Conservation (phyloP, 23 tunicate species). For the Halocynthia roretzi region DNA sequence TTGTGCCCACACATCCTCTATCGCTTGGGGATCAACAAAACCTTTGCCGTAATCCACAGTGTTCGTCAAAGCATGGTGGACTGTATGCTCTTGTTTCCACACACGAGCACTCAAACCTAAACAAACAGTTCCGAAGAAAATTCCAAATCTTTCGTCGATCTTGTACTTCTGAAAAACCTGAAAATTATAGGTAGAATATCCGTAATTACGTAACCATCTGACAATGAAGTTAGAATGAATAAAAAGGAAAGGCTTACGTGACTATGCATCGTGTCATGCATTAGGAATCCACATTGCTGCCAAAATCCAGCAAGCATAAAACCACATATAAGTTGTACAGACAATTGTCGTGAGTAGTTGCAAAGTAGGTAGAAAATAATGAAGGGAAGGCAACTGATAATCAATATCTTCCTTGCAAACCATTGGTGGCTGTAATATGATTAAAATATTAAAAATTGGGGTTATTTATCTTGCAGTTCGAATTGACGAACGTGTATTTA, state of each 20-base stretch:
- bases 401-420: constrained; percentile 11
- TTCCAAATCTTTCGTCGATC: constrained; percentile 63
- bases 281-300: constrained; percentile 87
- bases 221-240: background rate
- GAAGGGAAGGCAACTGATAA: background rate
- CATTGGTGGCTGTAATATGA: constrained; percentile 11
- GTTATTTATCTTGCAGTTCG: too few species aligned
- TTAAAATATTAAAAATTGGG: too few species aligned
- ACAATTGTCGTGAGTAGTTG: background rate
- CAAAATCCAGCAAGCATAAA: constrained; percentile 56
- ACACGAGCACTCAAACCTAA: constrained; percentile 85
- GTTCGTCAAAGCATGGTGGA: constrained; percentile 84
- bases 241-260: constrained; percentile 35
- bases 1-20: constrained; percentile 76
- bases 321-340: constrained; percentile 24
- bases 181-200: background rate
- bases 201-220: background rate
- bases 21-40: constrained; percentile 77
- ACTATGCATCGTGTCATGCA: constrained; percentile 91
- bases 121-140: constrained; percentile 79
- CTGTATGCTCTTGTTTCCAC: constrained; percentile 91
- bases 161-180: constrained; percentile 20
- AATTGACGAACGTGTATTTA: too few species aligned
- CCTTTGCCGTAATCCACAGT: constrained; percentile 50
- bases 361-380: background rate